Base-by-base conservation (phyloP, 2,113 vertebrate genomes). In the Cyprinodon brontotheroides region DNA sequence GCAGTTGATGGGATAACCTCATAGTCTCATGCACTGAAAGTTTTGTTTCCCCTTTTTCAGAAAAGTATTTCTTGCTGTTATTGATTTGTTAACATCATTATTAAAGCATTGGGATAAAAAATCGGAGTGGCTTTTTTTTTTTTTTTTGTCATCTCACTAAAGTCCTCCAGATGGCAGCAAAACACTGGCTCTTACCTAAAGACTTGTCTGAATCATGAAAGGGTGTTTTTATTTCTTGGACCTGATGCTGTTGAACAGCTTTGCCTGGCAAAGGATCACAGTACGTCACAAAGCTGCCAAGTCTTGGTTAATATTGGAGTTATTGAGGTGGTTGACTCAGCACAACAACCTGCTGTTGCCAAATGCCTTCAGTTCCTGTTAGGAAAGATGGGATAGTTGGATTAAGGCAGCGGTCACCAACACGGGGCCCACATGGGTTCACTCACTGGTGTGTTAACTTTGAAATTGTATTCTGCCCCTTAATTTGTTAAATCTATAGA, bases 1-100 rank as follows among this genome's bases (percentile, higher is more conserved):
- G 63, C 41, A 78, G 72, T 66, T 70, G 48, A 63, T 86, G 41
- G 71, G 68, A 36, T 29, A 39, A 79, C 78, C 72, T 86, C 63
- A 53, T 87, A 60, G 88, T 90, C 84, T 89, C 50, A 79, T 87
- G 88, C 92, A 93, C 92, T 94, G 92, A 94, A 79, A 84, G 39
- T 65, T 76, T 82, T 78, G 63, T 82, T 89, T 68, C 37, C 74
- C 74, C 77, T 75, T 78, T 60, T 40, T 65, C 2, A 12, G 8
- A 20, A 50, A 53, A 53, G 48, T 53, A 50, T 92, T 81, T 68
- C 83, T 90, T 79, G 60, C 68, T 39, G 72, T 73, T 45, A 79
- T 61, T 80, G 11, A 83, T 61, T 81, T 84, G 70, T 47, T 82
- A 73, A 82, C 73, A 71, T 80, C 73, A 81, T 84, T 63, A 92